A percentile compares a stretch with the other conserved stretches of the same genome.
Evolutionary conservation across 2,888 invertebrate species (phyloP).

Genomic region (Cynaeus angustus): DNA sequence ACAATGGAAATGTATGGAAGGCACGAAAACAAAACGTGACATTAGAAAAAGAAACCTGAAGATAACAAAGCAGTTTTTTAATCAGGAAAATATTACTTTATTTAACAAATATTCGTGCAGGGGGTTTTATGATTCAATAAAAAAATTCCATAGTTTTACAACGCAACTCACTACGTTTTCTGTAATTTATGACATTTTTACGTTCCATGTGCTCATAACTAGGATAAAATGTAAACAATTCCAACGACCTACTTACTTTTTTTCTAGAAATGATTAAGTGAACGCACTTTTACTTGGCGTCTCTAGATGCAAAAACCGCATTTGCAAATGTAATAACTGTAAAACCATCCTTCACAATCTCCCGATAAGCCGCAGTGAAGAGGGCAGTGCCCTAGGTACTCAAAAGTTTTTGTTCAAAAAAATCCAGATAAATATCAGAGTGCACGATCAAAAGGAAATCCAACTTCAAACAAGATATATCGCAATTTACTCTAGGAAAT

Average conservation of each 20-base stretch:
- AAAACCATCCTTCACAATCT: constrained; percentile 2
- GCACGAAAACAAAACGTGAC: too few relatives aligned
- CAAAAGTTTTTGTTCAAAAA: too few relatives aligned
- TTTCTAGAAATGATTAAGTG: background rate
- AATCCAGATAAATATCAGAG: too few relatives aligned
- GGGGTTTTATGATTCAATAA: background rate
- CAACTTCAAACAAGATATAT: too few relatives aligned
- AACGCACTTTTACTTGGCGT: constrained; percentile 2
- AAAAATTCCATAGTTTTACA: background rate
- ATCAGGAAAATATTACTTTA: too few relatives aligned
- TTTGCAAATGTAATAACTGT: constrained; percentile 6
- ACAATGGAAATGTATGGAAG: too few relatives aligned
- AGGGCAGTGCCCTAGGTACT: too few relatives aligned
- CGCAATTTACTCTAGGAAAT: too few relatives aligned
- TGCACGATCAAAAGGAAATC: too few relatives aligned
- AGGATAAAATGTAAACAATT: background rate
- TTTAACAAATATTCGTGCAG: too few relatives aligned
- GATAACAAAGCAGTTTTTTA: too few relatives aligned
- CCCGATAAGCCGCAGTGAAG: background rate
- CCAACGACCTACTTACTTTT: constrained; percentile 5
- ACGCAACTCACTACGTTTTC: background rate
- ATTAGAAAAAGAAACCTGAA: too few relatives aligned
- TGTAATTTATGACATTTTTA: background rate
- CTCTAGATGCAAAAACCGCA: constrained; percentile 1
- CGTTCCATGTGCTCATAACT: background rate